These are phyloP conservation scores for Parnassius mnemosyne DNA, from an alignment of 2,888 invertebrate species.

Conservation along the genomic window DNA sequence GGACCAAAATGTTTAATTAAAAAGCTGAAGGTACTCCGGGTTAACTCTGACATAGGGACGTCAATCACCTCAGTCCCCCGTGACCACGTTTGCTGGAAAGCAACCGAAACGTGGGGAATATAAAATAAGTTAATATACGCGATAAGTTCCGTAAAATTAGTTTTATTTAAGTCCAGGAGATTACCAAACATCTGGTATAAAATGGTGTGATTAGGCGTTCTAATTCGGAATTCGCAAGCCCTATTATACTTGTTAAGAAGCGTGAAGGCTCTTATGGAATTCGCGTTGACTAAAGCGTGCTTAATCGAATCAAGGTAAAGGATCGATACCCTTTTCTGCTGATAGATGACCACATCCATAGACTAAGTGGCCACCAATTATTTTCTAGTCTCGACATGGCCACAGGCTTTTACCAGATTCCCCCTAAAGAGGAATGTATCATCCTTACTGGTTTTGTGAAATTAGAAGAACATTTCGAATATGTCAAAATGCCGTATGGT, in stretches of 20 bases:
- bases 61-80: too few species aligned
- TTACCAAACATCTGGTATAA: conserved; percentile 30
- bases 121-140: too few species aligned
- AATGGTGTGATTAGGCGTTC: conserved; percentile 34
- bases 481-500: conserved; percentile 20
- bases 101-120: too few species aligned
- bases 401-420: conserved; percentile 26
- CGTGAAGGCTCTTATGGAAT: conserved; percentile 29
- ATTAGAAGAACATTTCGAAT: not conserved
- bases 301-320: too few species aligned
- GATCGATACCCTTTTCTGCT: too few species aligned
- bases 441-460: conserved; percentile 1
- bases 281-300: conserved; percentile 33
- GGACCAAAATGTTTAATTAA: too few species aligned
- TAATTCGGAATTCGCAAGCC: conserved; percentile 31
- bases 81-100: too few species aligned
- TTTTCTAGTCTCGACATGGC: conserved; percentile 27
- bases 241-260: conserved; percentile 30
- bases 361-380: conserved; percentile 20
- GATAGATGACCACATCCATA: conserved; percentile 21
- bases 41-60: too few species aligned
- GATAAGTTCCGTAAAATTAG: too few species aligned
- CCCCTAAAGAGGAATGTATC: conserved; percentile 11
- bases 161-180: conserved; percentile 35
- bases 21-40: too few species aligned